Base-by-base conservation (phyloP, 2,888 invertebrate species). In the Coremacera marginata region DNA sequence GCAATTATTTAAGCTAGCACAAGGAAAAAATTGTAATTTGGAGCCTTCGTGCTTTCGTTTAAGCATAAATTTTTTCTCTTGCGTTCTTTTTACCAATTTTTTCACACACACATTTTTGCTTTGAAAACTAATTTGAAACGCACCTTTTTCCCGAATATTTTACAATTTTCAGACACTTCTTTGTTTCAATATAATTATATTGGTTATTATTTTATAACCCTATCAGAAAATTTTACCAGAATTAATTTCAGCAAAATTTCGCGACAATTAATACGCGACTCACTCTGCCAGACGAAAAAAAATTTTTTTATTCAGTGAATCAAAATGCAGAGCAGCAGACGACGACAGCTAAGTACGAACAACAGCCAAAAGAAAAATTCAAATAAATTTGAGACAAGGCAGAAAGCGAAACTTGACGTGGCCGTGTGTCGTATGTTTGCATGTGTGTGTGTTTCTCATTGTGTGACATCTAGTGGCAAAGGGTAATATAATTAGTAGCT, bases 391-490 rank as follows among this genome's bases (percentile, higher is more conserved):
- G 11, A 49, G 62, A n/a, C 3, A n/a, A 25, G n/a, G n/a, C n/a
- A 72, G 14, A 19, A 19, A 34, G 67, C 37, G 22, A 37, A 67
- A 72, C 44, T 72, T 72, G 72, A 72, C 72, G 72, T 72, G 72
- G 72, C 72, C 72, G 72, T 16, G 65, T 37, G 34, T 65, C 34
- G 11, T 31, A 16, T 11, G 37, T n/a, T 27, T 37, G 31, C n/a
- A 16, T 65, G 65, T 57, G 25, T 57, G 57, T 25, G 57, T 57
- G 22, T 19, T 7, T 34, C 8, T 5, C 14, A 19, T 2, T 44
- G 16, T 34, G 62, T 11, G 60, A 19, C 72, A 60, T 60, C 72
- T 72, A 16, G 27, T 16, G 44, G n/a, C n/a, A n/a, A n/a, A n/a
- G n/a, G n/a, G n/a, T n/a, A n/a, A n/a, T n/a, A n/a, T n/a, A n/a